These are phyloP conservation scores for Heliconius hewitsoni DNA, from an alignment of 1,140 invertebrate genomes.

Conservation along the genomic window DNA sequence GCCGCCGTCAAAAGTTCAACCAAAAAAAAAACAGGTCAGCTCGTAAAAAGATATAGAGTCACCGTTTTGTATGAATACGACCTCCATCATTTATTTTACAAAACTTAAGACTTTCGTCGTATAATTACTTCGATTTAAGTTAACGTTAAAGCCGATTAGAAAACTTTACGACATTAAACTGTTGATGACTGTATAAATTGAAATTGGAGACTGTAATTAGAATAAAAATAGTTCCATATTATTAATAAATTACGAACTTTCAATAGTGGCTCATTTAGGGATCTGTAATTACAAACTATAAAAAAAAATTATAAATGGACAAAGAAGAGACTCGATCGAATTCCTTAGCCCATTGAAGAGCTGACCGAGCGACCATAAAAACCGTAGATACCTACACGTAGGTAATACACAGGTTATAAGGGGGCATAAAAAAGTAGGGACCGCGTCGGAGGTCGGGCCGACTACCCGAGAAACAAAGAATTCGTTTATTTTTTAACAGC, in stretches of 20 bases:
- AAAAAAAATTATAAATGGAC: conserved; percentile 63
- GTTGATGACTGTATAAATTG: conserved; percentile 25
- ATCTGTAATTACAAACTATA: conserved; percentile 59
- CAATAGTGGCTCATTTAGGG: conserved; percentile 55
- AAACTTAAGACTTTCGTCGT: background rate
- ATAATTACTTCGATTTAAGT: background rate
- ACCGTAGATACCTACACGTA: conserved; percentile 81
- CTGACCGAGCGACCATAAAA: conserved; percentile 78
- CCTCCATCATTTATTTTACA: background rate
- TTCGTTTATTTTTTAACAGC: conserved; percentile 82
- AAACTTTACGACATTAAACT: conserved; percentile 34
- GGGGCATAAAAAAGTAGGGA: conserved; percentile 79
- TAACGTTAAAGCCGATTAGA: conserved; percentile 15
- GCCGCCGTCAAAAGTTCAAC: conserved; percentile 77
- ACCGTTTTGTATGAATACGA: conserved; percentile 51
- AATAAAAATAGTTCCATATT: conserved; percentile 35
- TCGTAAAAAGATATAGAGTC: conserved; percentile 76
- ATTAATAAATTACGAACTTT: conserved; percentile 42
- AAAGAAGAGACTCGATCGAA: conserved; percentile 76
- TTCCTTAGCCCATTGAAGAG: conserved; percentile 81
- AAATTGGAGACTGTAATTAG: conserved; percentile 35
- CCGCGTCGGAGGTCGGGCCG: conserved; percentile 78
- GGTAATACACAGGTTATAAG: conserved; percentile 80
- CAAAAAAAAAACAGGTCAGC: conserved; percentile 77
- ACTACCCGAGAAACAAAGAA: conserved; percentile 81